Base-by-base conservation (phyloP, 2,797 vertebrate species). In the Perodicticus potto region DNA sequence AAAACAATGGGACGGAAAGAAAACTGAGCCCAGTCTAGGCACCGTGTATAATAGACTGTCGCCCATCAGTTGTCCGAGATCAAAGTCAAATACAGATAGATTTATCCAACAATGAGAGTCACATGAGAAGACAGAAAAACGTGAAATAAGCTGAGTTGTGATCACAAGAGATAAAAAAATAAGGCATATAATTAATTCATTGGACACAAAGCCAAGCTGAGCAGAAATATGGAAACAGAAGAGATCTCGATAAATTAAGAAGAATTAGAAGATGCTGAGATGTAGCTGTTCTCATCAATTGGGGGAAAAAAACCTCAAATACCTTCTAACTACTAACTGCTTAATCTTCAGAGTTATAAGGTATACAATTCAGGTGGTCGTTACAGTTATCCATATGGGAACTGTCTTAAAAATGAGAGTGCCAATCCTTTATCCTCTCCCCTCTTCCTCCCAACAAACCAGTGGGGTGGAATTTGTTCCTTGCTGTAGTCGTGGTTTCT, bases 1-100 rank as follows among this genome's bases (percentile, higher is more conserved):
- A 94, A 97, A 98, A 97, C 78, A 87, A 87, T 43, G 93, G 87
- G 95, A 94, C 87, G 87, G 96, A 98, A 96, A 97, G 94, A 97
- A 95, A 97, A 92, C 92, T 92, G 89, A 96, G 92, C 92, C 93
- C 69, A 57, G 84, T 96, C 80, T 34, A 97, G 94, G 96, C 0
- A n/a, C 59, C 86, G 19, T 86, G 96, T 93, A 93, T 93, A 93
- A 95, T 89, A 97, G 90, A 82, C 69, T 96, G 95, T 98, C 95
- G 97, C 89, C 92, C 92, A 96, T 98, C 97, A 97, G 0, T 59
- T 94, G 89, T 85, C 97, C 81, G 95, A 97, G 97, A 97, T 97
- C 96, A 98, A 93, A 84, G 89, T 88, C 95, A 95, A 97, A 97
- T 95, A 93, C 14, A 93, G 97, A 97, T 89, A 97, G 92, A 97